A percentile compares a stretch with the other conserved stretches of the same genome.
Conservation (phyloP, 1,140 invertebrate species). For the Himalopsyche phryganea region DNA sequence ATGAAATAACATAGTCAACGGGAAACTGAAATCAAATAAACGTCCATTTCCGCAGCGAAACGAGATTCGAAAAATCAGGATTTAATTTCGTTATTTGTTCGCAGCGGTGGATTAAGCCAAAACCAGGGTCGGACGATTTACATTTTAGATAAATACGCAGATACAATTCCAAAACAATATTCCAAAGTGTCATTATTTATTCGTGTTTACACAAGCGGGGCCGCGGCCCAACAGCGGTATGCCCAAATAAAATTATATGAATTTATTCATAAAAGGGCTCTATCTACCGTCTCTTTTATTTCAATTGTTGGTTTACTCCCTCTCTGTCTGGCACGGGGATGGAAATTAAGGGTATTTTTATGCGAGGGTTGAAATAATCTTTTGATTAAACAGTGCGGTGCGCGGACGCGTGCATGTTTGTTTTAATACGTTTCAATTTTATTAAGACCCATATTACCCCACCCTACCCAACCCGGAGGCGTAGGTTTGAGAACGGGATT, state of each 20-base stretch:
- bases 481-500: too few relatives aligned
- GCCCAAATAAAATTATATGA: constrained; percentile 22
- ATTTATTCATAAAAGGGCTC: constrained; percentile 28
- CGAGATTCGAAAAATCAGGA: not conserved
- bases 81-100: constrained; percentile 6
- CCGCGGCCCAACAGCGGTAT: constrained; percentile 18
- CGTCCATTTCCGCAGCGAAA: too few relatives aligned
- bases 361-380: constrained; percentile 26
- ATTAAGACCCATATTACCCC: not conserved
- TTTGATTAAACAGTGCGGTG: constrained; percentile 31
- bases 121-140: constrained; percentile 8
- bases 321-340: not conserved
- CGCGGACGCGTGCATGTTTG: constrained; percentile 26
- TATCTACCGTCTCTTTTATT: not conserved
- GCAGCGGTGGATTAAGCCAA: constrained; percentile 8
- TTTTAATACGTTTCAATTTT: constrained; percentile 24
- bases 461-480: too few relatives aligned
- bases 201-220: constrained; percentile 29
- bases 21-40: too few relatives aligned
- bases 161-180: constrained; percentile 19
- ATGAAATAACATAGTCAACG: too few relatives aligned
- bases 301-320: not conserved
- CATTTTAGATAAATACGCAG: constrained; percentile 22
- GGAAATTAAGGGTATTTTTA: constrained; percentile 12
- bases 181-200: constrained; percentile 31